phyloP scores from a whole-genome alignment of 1,140 invertebrate genomes.

The Aricia agestis region DNA sequence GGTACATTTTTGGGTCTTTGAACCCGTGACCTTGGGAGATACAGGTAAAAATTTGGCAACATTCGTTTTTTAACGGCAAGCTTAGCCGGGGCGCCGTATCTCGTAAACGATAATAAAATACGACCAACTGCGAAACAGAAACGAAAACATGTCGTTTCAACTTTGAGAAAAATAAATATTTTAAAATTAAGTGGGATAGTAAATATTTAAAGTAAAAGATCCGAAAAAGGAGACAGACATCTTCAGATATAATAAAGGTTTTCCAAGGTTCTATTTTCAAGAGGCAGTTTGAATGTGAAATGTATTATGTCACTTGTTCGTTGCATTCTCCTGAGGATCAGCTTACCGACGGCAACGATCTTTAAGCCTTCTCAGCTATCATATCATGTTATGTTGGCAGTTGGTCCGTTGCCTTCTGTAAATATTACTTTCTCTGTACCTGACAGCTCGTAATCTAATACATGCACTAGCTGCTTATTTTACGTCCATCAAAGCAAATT shows the following conservation, averaged over 20 bases:
- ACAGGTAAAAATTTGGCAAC: conserved; percentile 12
- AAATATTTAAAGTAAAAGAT: too few relatives aligned
- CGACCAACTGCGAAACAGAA: too few relatives aligned
- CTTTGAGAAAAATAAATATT: too few relatives aligned
- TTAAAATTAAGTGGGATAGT: too few relatives aligned
- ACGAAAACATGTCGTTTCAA: too few relatives aligned
- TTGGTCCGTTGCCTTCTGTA: not conserved
- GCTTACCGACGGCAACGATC: not conserved
- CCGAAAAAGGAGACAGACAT: too few relatives aligned
- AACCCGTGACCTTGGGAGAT: conserved; percentile 2
- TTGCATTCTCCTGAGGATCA: conserved; percentile 5
- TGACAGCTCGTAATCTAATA: conserved; percentile 2
- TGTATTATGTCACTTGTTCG: not conserved
- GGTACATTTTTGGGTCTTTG: conserved; percentile 2
- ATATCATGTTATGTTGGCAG: not conserved
- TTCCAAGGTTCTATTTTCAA: too few relatives aligned
- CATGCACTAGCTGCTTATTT: not conserved
- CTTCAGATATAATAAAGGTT: too few relatives aligned
- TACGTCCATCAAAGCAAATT: not conserved
- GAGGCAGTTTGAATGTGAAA: not conserved
- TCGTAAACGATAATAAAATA: not conserved
- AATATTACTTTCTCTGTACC: conserved; percentile 2
- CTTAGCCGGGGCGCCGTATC: not conserved
- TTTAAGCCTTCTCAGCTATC: not conserved
- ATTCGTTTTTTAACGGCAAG: conserved; percentile 5